phyloP scores from a whole-genome alignment of 2,113 vertebrate species.

The Labeo catla region DNA sequence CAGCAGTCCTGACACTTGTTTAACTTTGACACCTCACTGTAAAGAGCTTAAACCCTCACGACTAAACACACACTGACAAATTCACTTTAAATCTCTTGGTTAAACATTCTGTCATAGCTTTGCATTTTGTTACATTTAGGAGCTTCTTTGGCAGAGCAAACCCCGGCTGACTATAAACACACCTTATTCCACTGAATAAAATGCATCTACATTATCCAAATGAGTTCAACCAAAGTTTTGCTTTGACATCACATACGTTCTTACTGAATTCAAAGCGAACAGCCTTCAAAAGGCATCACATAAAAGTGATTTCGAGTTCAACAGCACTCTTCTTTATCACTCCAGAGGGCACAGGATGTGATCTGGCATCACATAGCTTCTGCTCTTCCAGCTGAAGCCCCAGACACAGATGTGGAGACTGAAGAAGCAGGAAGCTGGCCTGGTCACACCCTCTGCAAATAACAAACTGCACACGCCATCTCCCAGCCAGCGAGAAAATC shows the following conservation, averaged over 20 bases:
- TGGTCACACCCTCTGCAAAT: conserved; percentile 78
- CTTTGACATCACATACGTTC: not conserved
- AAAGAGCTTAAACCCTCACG: conserved; percentile 20
- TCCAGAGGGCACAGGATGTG: conserved; percentile 38
- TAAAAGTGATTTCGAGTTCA: not conserved
- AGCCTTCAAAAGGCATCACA: not conserved
- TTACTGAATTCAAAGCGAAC: not conserved
- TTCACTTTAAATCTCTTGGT: not conserved
- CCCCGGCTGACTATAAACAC: conserved; percentile 62
- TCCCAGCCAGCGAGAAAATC: conserved; percentile 55
- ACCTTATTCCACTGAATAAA: conserved; percentile 66
- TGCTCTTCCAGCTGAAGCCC: conserved; percentile 19
- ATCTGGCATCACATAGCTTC: conserved; percentile 16
- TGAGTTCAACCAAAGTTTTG: not conserved
- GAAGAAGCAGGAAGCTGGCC: conserved; percentile 67
- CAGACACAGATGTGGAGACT: conserved; percentile 54
- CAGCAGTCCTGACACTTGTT: conserved; percentile 20
- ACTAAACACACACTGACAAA: not conserved
- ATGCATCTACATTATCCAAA: not conserved
- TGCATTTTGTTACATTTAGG: conserved; percentile 63
- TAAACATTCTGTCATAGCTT: not conserved
- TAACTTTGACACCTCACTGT: not conserved
- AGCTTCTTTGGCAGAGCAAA: conserved; percentile 48
- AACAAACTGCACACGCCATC: conserved; percentile 73
- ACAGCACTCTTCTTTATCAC: not conserved